These are phyloP conservation scores for Paratrypauchen microcephalus DNA, from an alignment of 2,797 vertebrate species.

Conservation along the genomic window DNA sequence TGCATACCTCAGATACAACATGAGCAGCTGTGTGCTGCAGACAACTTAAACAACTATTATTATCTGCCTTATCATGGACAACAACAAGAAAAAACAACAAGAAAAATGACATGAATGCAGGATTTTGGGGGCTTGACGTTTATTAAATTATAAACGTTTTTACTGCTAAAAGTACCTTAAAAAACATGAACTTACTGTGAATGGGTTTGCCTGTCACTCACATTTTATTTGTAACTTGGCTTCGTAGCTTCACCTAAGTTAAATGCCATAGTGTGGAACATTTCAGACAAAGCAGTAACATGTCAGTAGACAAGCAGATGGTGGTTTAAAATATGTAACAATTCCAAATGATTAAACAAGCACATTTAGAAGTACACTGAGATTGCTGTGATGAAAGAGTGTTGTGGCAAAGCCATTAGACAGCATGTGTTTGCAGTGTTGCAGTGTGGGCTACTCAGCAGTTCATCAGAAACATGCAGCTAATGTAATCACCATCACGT, in stretches of 20 bases:
- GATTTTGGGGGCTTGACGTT: no score
- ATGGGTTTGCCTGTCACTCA: background rate
- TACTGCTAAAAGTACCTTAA: no score
- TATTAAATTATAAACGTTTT: no score
- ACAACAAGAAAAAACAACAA: no score
- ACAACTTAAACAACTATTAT: no score
- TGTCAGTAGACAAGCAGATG: no score
- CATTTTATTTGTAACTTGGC: background rate
- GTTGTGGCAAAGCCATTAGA: background rate
- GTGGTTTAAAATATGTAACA: background rate
- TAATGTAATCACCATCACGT: background rate
- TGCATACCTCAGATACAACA: no score
- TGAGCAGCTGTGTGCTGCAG: no score
- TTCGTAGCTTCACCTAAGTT: background rate
- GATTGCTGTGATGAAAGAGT: background rate
- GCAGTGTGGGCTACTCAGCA: constrained; percentile 9
- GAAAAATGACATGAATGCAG: no score
- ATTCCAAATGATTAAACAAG: background rate
- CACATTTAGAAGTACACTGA: background rate
- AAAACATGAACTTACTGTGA: background rate
- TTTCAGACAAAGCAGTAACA: no score
- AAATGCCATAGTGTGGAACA: background rate
- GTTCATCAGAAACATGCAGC: constrained; percentile 3
- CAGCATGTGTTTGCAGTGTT: constrained; percentile 7
- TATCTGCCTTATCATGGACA: no score